These are phyloP conservation scores for Hormiphora californensis DNA, from an alignment of 37 sponge, comb jelly and placozoan genomes.

Conservation along the genomic window DNA sequence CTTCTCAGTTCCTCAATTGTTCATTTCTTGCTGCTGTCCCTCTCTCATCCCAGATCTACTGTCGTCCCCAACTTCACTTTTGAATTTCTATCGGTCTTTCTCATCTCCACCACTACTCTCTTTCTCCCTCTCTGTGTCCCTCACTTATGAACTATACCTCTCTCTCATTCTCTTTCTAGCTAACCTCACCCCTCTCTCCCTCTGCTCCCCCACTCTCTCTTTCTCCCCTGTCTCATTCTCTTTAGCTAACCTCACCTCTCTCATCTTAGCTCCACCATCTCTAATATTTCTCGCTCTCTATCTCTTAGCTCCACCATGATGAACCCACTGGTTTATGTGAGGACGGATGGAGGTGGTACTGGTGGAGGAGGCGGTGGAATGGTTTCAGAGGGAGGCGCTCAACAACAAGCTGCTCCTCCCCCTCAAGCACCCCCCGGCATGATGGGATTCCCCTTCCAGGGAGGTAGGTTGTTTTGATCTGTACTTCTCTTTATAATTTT, in stretches of 20 bases:
- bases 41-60: too few species aligned
- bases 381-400: not conserved
- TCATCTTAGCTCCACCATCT: too few species aligned
- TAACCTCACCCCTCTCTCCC: not conserved
- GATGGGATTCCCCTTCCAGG: constrained; percentile 44
- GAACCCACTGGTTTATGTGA: constrained; percentile 46
- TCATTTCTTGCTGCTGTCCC: too few species aligned
- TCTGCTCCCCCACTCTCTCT: too few species aligned
- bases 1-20: too few species aligned
- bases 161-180: not conserved
- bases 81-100: constrained; percentile 53
- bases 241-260: not conserved
- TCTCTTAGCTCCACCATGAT: constrained; percentile 15
- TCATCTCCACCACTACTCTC: not conserved
- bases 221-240: too few species aligned
- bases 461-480: too few species aligned
- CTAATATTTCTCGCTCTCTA: too few species aligned
- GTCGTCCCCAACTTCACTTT: too few species aligned
- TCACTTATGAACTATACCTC: not conserved
- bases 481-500: too few species aligned
- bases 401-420: too few species aligned
- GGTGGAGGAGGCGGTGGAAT: not conserved
- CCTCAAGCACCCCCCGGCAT: not conserved
- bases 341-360: not conserved
- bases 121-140: not conserved